phyloP scores from a whole-genome alignment of 2,888 invertebrate species.

The Acanthosepion pharaonis region DNA sequence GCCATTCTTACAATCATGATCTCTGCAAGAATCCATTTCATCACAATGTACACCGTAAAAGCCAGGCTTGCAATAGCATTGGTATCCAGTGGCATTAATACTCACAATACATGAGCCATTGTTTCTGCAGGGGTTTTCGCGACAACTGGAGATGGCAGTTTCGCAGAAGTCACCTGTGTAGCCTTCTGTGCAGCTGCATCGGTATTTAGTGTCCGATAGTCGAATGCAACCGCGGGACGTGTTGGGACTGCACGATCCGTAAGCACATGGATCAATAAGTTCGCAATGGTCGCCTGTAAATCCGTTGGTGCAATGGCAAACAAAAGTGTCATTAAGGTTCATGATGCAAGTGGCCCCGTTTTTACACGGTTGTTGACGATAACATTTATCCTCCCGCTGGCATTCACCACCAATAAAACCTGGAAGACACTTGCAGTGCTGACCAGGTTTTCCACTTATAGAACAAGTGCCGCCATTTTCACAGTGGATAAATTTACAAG shows the following conservation, averaged over 20 bases:
- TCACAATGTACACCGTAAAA: conserved; percentile 10
- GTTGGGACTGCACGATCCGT: conserved; percentile 61
- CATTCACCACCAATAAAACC: conserved; percentile 65
- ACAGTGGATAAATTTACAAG: conserved; percentile 55
- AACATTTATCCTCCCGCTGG: conserved; percentile 60
- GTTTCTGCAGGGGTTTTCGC: conserved; percentile 58
- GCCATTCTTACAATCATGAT: neutral
- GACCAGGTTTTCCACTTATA: conserved; percentile 54
- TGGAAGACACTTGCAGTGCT: conserved; percentile 63
- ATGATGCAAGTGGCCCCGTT: conserved; percentile 62
- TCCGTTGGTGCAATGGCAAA: conserved; percentile 63
- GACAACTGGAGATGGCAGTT: conserved; percentile 57
- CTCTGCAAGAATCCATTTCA: neutral
- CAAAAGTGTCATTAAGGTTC: conserved; percentile 55
- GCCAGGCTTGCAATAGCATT: neutral
- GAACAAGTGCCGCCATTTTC: conserved; percentile 63
- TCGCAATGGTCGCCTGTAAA: conserved; percentile 66
- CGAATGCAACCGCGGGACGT: conserved; percentile 57
- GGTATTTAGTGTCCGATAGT: conserved; percentile 53
- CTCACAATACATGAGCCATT: conserved; percentile 56
- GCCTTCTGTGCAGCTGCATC: conserved; percentile 55
- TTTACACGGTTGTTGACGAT: conserved; percentile 56
- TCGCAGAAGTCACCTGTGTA: conserved; percentile 61
- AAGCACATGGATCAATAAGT: conserved; percentile 62
- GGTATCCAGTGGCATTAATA: conserved; percentile 49